Conservation (phyloP, 2,113 vertebrate genomes). For the Neomonachus schauinslandi region DNA sequence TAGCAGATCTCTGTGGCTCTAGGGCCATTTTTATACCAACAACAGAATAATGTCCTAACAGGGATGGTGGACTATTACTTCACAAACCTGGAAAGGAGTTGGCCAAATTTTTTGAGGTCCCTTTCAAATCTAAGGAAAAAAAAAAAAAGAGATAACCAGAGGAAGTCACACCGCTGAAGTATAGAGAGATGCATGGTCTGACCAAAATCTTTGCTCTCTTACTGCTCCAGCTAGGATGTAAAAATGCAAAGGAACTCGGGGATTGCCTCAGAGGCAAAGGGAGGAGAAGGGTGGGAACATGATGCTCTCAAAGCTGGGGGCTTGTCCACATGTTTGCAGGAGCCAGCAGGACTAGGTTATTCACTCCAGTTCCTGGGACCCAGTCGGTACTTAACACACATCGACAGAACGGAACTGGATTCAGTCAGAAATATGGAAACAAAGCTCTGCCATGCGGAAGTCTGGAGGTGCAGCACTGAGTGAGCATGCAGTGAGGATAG, state of each 20-base stretch:
- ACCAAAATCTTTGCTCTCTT: background rate
- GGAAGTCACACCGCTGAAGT: background rate
- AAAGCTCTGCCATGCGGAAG: too few species aligned
- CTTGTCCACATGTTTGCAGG: background rate
- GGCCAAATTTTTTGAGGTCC: background rate
- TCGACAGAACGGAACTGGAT: background rate
- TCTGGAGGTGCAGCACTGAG: background rate
- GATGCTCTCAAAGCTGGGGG: background rate
- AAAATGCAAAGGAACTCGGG: background rate
- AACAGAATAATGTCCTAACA: background rate
- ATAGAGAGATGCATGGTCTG: background rate
- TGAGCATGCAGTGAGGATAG: fast-evolving
- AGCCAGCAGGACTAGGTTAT: background rate
- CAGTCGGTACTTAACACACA: background rate
- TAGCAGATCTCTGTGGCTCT: background rate
- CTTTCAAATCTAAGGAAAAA: background rate
- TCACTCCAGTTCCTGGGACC: background rate
- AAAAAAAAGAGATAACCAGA: background rate
- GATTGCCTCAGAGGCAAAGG: background rate
- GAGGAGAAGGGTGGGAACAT: background rate
- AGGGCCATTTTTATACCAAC: background rate
- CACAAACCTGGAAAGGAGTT: background rate
- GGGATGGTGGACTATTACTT: background rate
- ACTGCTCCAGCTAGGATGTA: background rate
- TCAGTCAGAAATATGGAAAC: background rate